A percentile compares a stretch with the other conserved stretches of the same genome.
phyloP scores from a whole-genome alignment of 2,888 invertebrate species.

The Tridacna crocea region DNA sequence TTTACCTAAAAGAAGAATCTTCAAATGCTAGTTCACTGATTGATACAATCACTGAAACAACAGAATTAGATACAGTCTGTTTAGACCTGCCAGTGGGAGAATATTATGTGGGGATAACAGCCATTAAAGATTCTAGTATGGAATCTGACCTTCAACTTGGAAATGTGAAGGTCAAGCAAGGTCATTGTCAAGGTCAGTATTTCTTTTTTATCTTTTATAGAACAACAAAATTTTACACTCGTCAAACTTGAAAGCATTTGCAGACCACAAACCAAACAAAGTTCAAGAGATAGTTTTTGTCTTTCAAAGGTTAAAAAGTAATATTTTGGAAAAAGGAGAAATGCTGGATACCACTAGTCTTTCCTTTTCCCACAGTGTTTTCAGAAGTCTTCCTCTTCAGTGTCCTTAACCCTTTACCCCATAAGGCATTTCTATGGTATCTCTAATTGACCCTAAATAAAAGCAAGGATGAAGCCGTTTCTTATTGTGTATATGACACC shows the following conservation, averaged over 20 bases:
- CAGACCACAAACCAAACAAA: not conserved
- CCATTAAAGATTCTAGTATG: not conserved
- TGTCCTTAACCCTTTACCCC: too few relatives aligned
- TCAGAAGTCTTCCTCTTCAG: not conserved
- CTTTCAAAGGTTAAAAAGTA: not conserved
- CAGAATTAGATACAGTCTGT: not conserved
- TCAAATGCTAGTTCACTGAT: not conserved
- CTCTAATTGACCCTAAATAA: too few relatives aligned
- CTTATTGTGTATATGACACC: too few relatives aligned
- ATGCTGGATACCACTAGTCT: not conserved
- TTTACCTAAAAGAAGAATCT: not conserved
- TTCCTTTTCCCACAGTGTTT: not conserved
- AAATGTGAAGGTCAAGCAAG: slow-evolving; percentile 2
- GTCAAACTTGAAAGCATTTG: not conserved
- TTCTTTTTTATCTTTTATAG: not conserved
- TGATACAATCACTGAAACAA: not conserved
- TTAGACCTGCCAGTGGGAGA: not conserved
- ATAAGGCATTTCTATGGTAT: too few relatives aligned
- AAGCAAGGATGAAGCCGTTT: too few relatives aligned
- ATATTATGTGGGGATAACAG: not conserved
- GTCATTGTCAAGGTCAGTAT: slow-evolving; percentile 1
- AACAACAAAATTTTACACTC: not conserved
- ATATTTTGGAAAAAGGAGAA: not conserved
- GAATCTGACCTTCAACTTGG: not conserved
- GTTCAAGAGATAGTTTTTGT: not conserved